Percentiles rank a stretch among this genome's conserved stretches.
Conservation (phyloP, 2,113 vertebrate genomes). For the Pedionomus torquatus region DNA sequence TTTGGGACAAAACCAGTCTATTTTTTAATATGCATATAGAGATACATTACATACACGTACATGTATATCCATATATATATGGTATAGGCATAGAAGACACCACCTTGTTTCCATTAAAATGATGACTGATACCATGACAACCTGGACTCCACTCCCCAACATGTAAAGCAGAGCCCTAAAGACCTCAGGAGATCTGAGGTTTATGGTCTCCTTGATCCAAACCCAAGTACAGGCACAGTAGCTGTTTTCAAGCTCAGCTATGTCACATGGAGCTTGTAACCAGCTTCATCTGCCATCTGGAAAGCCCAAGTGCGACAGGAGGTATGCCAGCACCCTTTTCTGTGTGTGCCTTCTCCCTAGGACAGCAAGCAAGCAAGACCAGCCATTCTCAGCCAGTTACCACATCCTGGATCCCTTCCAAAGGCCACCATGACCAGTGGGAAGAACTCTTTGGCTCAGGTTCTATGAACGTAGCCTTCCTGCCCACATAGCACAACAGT, state of each 20-base stretch:
- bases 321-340: accelerated
- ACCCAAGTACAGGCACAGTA: background rate
- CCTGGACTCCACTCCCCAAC: background rate
- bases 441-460: background rate
- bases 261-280: accelerated
- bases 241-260: background rate
- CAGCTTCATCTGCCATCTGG: accelerated
- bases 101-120: background rate
- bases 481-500: accelerated
- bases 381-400: background rate
- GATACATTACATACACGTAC: background rate
- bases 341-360: background rate
- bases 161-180: background rate
- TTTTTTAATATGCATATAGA: accelerated
- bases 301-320: accelerated
- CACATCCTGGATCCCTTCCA: background rate
- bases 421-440: background rate
- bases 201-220: accelerated
- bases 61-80: accelerated
- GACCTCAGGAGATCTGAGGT: background rate
- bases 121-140: accelerated
- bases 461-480: background rate
- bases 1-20: background rate
- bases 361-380: background rate
- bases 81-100: background rate